Conservation (phyloP, 2,888 invertebrate genomes). For the Parnassius apollo region DNA sequence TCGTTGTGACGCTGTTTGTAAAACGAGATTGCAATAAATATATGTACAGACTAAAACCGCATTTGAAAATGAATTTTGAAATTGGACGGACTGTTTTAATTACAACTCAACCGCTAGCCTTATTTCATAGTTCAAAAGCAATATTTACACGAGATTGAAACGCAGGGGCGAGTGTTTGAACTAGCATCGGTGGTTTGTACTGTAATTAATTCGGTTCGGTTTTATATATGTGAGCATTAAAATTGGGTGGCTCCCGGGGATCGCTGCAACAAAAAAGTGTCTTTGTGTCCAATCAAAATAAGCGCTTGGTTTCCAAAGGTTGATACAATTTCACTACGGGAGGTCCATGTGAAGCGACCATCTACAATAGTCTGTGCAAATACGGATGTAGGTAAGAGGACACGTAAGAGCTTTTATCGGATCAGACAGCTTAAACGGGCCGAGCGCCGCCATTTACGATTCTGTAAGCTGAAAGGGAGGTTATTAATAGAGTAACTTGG, state of each 20-base stretch:
- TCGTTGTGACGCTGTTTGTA: slow-evolving; percentile 20
- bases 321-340: slow-evolving; percentile 27
- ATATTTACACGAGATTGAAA: slow-evolving; percentile 56
- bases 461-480: slow-evolving; percentile 4
- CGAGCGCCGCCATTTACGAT: slow-evolving; percentile 24
- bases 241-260: slow-evolving; percentile 46
- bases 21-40: slow-evolving; percentile 39
- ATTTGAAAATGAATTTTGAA: slow-evolving; percentile 32
- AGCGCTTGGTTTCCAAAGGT: slow-evolving; percentile 49
- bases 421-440: slow-evolving; percentile 54
- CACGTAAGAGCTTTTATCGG: slow-evolving; percentile 54
- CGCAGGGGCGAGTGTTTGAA: slow-evolving; percentile 46
- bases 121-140: slow-evolving; percentile 50
- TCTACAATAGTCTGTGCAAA: slow-evolving; percentile 58
- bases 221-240: slow-evolving; percentile 51
- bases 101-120: slow-evolving; percentile 47
- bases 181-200: slow-evolving; percentile 37
- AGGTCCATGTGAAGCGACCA: slow-evolving; percentile 40
- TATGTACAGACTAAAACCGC: slow-evolving; percentile 32
- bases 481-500: too few relatives aligned
- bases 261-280: slow-evolving; percentile 44
- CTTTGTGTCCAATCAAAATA: slow-evolving; percentile 59
- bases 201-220: slow-evolving; percentile 56
- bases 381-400: slow-evolving; percentile 40
- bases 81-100: slow-evolving; percentile 53